Evolutionary conservation across 2,113 vertebrate genomes (phyloP).

Genomic region (Heptranchias perlo): DNA sequence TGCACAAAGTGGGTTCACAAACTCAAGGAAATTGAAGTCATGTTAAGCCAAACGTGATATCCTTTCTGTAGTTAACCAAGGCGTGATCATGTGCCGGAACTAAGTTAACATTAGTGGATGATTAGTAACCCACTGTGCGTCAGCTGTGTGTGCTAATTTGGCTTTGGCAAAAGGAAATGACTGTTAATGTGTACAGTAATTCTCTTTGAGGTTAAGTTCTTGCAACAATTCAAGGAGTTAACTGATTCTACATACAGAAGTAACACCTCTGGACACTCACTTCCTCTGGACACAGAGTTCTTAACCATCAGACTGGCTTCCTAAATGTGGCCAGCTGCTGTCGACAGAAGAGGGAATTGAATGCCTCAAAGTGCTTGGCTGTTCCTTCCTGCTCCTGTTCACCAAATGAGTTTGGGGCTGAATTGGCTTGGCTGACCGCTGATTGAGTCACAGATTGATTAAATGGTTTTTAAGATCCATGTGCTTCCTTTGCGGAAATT

Average conservation of each 20-base stretch:
- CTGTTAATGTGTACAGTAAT: neutral
- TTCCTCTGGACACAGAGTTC: constrained; percentile 25
- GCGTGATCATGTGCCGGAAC: neutral
- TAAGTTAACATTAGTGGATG: neutral
- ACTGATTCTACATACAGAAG: neutral
- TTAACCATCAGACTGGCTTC: constrained; percentile 30
- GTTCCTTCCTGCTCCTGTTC: constrained; percentile 29
- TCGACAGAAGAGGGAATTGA: constrained; percentile 32
- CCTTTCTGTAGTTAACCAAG: neutral
- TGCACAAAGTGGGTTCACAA: neutral
- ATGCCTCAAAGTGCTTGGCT: constrained; percentile 23
- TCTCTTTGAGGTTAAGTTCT: neutral
- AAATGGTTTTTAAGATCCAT: constrained; percentile 32
- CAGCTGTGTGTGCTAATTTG: neutral
- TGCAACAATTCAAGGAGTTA: neutral
- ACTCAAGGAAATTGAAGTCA: neutral
- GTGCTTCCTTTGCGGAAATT: constrained; percentile 37
- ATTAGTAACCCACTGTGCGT: neutral
- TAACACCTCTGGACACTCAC: neutral
- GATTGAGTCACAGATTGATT: constrained; percentile 34
- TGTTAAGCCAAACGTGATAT: neutral
- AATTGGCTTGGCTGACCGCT: neutral
- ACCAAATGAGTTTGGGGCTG: neutral
- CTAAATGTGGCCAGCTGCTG: constrained; percentile 24
- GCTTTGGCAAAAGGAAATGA: neutral